Evolutionary conservation across 2,888 invertebrate species (phyloP), one percentile per base, ranked within the genome.

Genomic region (Cosmopolites sordidus): DNA sequence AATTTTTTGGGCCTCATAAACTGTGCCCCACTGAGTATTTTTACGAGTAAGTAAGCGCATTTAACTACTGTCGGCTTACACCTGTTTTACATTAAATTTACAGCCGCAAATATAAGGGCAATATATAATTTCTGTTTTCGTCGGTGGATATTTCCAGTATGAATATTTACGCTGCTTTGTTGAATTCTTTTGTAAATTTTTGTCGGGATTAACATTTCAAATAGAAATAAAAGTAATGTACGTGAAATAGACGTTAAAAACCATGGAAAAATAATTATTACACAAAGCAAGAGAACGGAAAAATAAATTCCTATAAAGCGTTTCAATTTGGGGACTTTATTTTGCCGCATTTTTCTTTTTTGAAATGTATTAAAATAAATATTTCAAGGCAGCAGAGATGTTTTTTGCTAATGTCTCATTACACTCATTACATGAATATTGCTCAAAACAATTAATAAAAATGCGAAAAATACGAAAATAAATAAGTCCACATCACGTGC

Each of bases 81-180:
- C 51, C 46, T 51, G 46, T 51, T 51, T 51, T 51, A 51, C 46
- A 51, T 51, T 51, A 47, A 51, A 51, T 51, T 51, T 47, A 47
- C 47, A 37, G 30, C 51, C 43, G 43, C 51, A 51, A 46, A 51
- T 51, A 51, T 42, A 42, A 42, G 51, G 42, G 46, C 45, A 47
- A 51, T 51, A 51, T 45, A 51, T 47, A 51, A 51, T 51, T 46
- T 47, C 42, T 47, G 51, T 47, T 46, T 47, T 42, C 45, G 47
- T 51, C 22, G 41, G 33, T 41, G 46, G 30, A 47, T 33, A 42
- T 51, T 47, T 51, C 27, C 41, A 27, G 43, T 43, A 51, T 51
- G 47, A 51, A 51, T 47, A 51, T 51, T 51, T 43, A 51, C 51
- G 15, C 22, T 14, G 51, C 47, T 43, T 43, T 47, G 47, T 43